Conservation (phyloP, 2,888 invertebrate genomes). For the Andrena marginata region DNA sequence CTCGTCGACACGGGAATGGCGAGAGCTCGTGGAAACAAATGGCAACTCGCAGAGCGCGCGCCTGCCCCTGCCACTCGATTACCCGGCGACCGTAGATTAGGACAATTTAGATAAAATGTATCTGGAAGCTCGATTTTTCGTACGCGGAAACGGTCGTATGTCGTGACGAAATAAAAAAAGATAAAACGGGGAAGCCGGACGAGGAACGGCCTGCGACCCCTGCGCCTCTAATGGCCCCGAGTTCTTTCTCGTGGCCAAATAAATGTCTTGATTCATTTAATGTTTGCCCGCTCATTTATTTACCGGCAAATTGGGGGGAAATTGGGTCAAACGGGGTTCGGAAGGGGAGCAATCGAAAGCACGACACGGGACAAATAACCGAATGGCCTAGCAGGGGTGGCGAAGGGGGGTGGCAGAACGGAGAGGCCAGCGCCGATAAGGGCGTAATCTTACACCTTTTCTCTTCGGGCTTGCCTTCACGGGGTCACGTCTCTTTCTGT, state of each 20-base stretch:
- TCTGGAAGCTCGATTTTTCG: conserved; percentile 45
- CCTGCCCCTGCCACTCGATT: conserved; percentile 11
- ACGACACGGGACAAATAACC: conserved; percentile 80
- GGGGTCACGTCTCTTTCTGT: conserved; percentile 77
- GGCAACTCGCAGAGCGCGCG: conserved; percentile 1
- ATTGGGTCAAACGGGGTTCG: conserved; percentile 81
- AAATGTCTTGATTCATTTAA: conserved; percentile 81
- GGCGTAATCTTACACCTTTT: conserved; percentile 82
- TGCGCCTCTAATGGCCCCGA: conserved; percentile 76
- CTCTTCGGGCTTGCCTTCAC: conserved; percentile 58
- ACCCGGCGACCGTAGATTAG: conserved; percentile 29
- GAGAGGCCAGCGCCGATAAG: conserved; percentile 76
- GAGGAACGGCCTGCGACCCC: conserved; percentile 23
- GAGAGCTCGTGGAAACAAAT: conserved; percentile 31
- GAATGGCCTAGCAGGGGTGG: conserved; percentile 46
- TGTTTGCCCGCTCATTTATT: conserved; percentile 80
- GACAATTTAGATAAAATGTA: conserved; percentile 58
- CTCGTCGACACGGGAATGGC: conserved; percentile 6
- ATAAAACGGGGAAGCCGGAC: conserved; percentile 22
- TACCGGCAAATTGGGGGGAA: conserved; percentile 79
- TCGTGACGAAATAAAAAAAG: conserved; percentile 61
- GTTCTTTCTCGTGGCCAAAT: conserved; percentile 78
- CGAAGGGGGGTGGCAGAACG: conserved; percentile 11
- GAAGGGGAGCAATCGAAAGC: conserved; percentile 71
- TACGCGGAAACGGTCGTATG: conserved; percentile 52